These are phyloP conservation scores for Callaeas wilsoni DNA, from an alignment of 2,113 vertebrate genomes.

Conservation along the genomic window DNA sequence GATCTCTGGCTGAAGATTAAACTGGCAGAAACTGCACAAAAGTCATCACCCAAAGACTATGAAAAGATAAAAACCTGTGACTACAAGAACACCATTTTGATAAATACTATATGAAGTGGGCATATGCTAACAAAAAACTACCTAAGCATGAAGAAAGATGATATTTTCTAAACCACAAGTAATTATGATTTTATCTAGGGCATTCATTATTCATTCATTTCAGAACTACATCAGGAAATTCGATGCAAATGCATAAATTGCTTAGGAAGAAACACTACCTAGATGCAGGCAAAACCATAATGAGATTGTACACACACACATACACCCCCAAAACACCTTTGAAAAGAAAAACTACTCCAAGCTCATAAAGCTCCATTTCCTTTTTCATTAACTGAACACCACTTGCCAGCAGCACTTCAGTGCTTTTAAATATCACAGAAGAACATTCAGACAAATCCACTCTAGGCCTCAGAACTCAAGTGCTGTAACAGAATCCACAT, in stretches of 20 bases:
- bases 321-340: neutral
- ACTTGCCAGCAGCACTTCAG: conserved; percentile 13
- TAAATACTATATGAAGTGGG: neutral
- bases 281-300: neutral
- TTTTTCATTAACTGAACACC: neutral
- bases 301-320: neutral
- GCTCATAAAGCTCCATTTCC: neutral
- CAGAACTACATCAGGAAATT: neutral
- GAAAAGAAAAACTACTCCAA: neutral
- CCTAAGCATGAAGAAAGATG: neutral
- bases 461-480: neutral
- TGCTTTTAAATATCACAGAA: neutral
- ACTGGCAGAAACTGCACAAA: neutral
- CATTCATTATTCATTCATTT: neutral
- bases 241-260: neutral
- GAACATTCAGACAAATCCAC: neutral
- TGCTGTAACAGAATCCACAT: neutral
- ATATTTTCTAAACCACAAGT: neutral
- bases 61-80: neutral
- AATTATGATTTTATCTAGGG: neutral
- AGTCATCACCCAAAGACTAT: neutral
- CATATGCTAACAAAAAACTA: neutral
- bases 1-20: neutral
- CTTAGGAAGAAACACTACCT: neutral
- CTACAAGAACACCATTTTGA: neutral